These are phyloP conservation scores for Drosophila pseudotakahashii DNA, from an alignment of 2,888 invertebrate genomes.

Conservation along the genomic window DNA sequence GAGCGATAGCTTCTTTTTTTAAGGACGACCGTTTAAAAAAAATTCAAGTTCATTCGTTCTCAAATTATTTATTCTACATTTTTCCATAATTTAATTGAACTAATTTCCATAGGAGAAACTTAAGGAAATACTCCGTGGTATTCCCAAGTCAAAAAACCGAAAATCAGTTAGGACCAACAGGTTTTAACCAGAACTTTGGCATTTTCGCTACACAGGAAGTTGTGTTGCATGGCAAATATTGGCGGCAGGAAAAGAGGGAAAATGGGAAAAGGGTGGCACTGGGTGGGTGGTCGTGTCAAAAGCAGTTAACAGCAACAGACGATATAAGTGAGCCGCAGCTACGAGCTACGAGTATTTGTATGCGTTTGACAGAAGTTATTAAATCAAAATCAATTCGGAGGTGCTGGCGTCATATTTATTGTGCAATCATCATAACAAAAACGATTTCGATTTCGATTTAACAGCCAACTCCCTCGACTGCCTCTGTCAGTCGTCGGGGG, in stretches of 20 bases:
- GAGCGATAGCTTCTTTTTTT: too few relatives aligned
- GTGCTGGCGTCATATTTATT: slow-evolving; percentile 25
- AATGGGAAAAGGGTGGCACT: neutral
- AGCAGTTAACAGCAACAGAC: slow-evolving; percentile 18
- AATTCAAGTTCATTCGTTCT: too few relatives aligned
- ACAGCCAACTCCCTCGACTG: slow-evolving; percentile 36
- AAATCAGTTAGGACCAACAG: neutral
- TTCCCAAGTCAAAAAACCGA: neutral
- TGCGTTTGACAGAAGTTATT: slow-evolving; percentile 73
- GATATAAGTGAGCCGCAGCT: neutral
- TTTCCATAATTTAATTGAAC: too few relatives aligned
- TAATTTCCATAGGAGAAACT: too few relatives aligned
- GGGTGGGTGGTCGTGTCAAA: slow-evolving; percentile 10
- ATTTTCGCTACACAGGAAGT: slow-evolving; percentile 18
- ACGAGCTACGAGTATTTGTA: neutral
- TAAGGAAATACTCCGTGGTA: too few relatives aligned
- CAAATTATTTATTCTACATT: too few relatives aligned
- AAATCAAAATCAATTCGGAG: slow-evolving; percentile 74
- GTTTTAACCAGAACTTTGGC: neutral
- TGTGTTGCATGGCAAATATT: slow-evolving; percentile 34
- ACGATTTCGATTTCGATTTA: slow-evolving; percentile 1
- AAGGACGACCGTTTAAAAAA: too few relatives aligned
- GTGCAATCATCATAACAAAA: slow-evolving; percentile 34
- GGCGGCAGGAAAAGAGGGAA: slow-evolving; percentile 6
- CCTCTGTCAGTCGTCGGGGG: slow-evolving; percentile 55